Conservation (phyloP, 2,797 vertebrate species). For the Bradypodion pumilum region DNA sequence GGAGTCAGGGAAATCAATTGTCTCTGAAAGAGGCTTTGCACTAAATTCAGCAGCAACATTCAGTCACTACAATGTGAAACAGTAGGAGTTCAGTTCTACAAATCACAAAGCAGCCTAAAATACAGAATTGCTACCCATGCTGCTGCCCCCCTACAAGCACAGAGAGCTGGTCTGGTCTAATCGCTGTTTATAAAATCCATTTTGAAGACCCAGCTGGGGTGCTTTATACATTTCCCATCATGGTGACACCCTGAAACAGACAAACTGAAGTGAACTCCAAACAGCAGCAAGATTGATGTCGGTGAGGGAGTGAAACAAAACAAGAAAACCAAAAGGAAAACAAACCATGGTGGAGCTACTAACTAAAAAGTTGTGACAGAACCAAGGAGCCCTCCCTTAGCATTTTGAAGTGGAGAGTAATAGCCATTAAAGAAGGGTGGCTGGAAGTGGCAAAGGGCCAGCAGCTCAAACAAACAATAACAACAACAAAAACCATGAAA, state of each 20-base stretch:
- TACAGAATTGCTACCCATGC: constrained; percentile 2
- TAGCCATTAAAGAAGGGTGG: neutral
- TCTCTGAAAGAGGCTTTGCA: neutral
- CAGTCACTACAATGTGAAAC: constrained; percentile 7
- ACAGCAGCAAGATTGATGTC: neutral
- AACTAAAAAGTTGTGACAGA: neutral
- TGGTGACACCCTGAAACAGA: neutral
- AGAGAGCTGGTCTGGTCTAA: neutral
- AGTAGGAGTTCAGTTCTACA: constrained; percentile 11
- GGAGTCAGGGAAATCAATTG: neutral
- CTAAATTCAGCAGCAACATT: constrained; percentile 14
- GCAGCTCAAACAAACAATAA: too few species aligned
- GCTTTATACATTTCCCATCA: neutral
- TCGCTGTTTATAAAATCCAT: constrained; percentile 15
- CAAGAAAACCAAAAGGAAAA: neutral
- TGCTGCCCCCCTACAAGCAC: neutral
- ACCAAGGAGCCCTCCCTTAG: neutral
- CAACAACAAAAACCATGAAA: too few species aligned
- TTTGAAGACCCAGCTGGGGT: constrained; percentile 5
- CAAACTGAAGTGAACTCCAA: neutral
- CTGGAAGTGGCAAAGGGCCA: neutral
- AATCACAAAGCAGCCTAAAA: constrained; percentile 6
- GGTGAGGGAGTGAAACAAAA: neutral
- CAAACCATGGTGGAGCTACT: neutral
- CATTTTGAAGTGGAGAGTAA: too few species aligned